Evolutionary conservation across 2,888 invertebrate genomes (phyloP), one percentile per base, ranked within the genome.

Genomic region (Scotopteryx bipunctaria): DNA sequence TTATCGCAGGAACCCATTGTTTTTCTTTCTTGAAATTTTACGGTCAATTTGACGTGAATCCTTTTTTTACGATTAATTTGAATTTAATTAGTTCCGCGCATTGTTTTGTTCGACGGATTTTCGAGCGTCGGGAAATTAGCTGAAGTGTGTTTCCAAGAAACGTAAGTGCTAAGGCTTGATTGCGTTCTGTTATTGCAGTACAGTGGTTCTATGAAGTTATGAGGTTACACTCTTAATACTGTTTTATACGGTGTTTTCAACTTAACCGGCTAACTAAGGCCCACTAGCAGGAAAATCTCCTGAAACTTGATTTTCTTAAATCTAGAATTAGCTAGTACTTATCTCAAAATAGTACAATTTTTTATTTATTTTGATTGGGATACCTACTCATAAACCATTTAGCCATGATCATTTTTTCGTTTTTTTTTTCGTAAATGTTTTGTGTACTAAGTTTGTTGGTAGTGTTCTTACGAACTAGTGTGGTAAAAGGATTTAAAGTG

Each of bases 11-110:
- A 71, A 73, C 73, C 87, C 87, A 88, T 89, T 90, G 88, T 89
- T 89, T 88, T 90, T 90, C 88, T 88, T 89, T 86, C 78, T 80
- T 74, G 77, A 83, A 86, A 86, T 86, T 89, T 89, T 85, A 85
- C 87, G 87, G 86, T 87, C 85, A 86, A 90, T 90, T 90, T 90
- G 87, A 88, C 84, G 86, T 82, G 86, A 84, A 82, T 86, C 78
- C 75, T 71, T 86, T 86, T 76, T 84, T 81, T 74, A 78, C 84
- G 81, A 83, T 85, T 85, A 86, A 87, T 85, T 84, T 80, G 80
- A 84, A 79, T 87, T 89, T 89, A 89, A 89, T 90, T 90, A 90
- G 88, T 83, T 85, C 55, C 40, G 64, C 62, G 76, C 73, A 77
- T 75, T 81, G 77, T 73, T 73, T 68, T 63, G 59, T 61, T 61